A percentile compares a stretch with the other conserved stretches of the same genome.
phyloP scores from a whole-genome alignment of 2,113 vertebrate species.

The Pandion haliaetus region DNA sequence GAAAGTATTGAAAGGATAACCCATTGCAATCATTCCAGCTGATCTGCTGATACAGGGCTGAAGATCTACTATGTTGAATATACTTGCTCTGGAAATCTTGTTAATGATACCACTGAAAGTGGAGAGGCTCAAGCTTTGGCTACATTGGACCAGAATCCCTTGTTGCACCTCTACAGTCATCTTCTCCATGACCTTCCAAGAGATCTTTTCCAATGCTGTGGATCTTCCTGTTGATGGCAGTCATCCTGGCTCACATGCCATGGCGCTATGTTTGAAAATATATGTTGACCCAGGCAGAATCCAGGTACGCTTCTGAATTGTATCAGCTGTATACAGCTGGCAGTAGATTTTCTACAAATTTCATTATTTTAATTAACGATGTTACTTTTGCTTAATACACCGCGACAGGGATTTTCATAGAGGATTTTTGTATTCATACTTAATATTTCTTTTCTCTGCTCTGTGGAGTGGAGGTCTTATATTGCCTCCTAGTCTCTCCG shows the following conservation, averaged over 20 bases:
- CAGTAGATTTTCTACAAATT: not conserved
- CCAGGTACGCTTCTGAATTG: not conserved
- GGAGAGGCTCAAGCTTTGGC: not conserved
- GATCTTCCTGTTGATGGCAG: not conserved
- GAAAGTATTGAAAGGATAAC: not conserved
- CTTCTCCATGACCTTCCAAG: not conserved
- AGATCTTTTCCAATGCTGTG: not conserved
- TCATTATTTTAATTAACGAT: not conserved
- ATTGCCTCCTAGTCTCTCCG: not conserved
- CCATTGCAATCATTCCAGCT: not conserved
- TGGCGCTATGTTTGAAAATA: not conserved
- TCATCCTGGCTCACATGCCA: not conserved
- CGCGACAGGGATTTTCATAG: not conserved
- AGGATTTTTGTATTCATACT: not conserved
- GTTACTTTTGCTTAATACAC: not conserved
- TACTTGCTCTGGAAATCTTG: not conserved
- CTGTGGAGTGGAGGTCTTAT: not conserved
- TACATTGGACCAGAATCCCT: not conserved
- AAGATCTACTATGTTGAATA: not conserved
- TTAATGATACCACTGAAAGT: not conserved
- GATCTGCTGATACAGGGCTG: not conserved
- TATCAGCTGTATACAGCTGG: not conserved
- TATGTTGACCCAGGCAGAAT: not conserved
- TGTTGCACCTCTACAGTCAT: not conserved
- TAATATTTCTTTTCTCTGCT: not conserved